These are phyloP conservation scores for Felis chaus DNA, from an alignment of 2,113 vertebrate species.

Conservation along the genomic window DNA sequence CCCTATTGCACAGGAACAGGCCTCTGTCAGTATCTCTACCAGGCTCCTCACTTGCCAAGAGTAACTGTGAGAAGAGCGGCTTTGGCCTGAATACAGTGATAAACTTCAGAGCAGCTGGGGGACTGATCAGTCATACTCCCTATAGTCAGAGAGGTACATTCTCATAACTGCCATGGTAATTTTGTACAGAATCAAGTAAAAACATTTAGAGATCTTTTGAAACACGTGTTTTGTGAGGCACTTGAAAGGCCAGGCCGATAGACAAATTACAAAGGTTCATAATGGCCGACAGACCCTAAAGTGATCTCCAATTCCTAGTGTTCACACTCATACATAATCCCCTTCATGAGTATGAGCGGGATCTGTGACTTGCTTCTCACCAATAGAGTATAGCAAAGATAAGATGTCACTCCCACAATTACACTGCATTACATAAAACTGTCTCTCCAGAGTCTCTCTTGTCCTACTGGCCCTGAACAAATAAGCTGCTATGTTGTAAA, in stretches of 20 bases:
- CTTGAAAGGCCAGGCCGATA: not conserved
- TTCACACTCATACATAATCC: not conserved
- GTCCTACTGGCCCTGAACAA: not conserved
- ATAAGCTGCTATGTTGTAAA: not conserved
- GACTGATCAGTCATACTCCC: not conserved
- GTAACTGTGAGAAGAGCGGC: not conserved
- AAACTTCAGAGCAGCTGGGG: not conserved
- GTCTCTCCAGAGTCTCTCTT: not conserved
- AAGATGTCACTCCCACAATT: not conserved
- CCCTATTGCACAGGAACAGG: not conserved
- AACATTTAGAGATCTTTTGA: constrained; percentile 10
- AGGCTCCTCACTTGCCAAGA: not conserved
- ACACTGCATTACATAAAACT: not conserved
- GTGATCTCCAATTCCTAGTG: not conserved
- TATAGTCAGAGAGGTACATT: not conserved
- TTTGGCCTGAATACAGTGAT: not conserved
- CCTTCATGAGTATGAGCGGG: not conserved
- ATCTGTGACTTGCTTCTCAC: not conserved
- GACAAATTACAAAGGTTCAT: not conserved
- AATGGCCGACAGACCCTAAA: not conserved
- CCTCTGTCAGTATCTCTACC: not conserved
- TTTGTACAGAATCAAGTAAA: not conserved
- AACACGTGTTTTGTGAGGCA: not conserved
- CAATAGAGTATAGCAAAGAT: not conserved
- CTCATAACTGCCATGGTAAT: not conserved